phyloP scores from a whole-genome alignment of 2,888 invertebrate genomes.

The Limnephilus rhombicus region DNA sequence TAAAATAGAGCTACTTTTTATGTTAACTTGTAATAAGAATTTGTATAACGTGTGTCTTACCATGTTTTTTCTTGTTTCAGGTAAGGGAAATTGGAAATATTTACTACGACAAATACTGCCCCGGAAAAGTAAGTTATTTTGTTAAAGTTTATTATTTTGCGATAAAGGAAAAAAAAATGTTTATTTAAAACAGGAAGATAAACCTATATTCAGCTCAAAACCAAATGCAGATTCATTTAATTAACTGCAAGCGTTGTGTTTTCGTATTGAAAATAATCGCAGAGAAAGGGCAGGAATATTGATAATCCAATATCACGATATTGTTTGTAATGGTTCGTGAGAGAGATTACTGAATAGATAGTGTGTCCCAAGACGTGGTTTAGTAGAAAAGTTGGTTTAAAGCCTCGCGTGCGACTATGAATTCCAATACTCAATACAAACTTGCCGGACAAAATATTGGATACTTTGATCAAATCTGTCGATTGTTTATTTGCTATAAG shows the following conservation, averaged over 20 bases:
- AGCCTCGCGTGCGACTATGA: slow-evolving; percentile 19
- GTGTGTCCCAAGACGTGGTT: slow-evolving; percentile 7
- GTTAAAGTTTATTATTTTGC: not conserved
- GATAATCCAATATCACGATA: slow-evolving; percentile 46
- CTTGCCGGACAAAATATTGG: not conserved
- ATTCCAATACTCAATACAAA: slow-evolving; percentile 21
- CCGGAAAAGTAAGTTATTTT: not conserved
- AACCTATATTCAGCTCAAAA: not conserved
- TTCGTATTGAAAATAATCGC: slow-evolving; percentile 35
- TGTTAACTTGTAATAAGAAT: not conserved
- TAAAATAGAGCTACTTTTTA: not conserved
- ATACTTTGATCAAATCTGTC: not conserved
- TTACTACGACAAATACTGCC: not conserved
- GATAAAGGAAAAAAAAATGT: not conserved
- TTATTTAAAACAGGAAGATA: not conserved
- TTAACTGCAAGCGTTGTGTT: slow-evolving; percentile 20
- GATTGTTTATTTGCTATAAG: not conserved
- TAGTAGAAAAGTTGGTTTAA: slow-evolving; percentile 24
- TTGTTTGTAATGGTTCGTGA: slow-evolving; percentile 48
- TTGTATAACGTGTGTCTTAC: not conserved
- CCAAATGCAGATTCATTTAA: slow-evolving; percentile 17
- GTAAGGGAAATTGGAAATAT: not conserved
- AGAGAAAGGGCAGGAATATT: slow-evolving; percentile 32
- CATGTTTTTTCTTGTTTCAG: slow-evolving; percentile 34
- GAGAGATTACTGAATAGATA: slow-evolving; percentile 38